These are phyloP conservation scores for Plecotus auritus DNA, from an alignment of 2,113 vertebrate genomes.

Conservation along the genomic window DNA sequence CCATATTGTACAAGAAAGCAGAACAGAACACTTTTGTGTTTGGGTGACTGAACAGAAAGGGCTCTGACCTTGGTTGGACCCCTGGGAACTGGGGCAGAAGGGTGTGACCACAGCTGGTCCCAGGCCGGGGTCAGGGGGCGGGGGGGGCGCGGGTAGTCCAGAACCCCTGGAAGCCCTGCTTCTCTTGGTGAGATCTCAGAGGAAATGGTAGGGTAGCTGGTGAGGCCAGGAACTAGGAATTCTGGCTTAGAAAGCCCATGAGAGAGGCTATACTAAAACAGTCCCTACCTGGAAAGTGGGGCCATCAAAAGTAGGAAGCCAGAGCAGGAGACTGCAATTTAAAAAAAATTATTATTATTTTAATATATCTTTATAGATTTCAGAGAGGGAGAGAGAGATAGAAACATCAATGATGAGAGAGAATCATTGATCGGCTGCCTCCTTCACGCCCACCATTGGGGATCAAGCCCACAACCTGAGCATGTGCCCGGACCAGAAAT, in stretches of 20 bases:
- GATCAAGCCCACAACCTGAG: no score
- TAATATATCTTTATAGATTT: no score
- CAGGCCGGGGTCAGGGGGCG: accelerated
- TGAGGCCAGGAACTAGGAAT: neutral
- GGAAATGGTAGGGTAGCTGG: neutral
- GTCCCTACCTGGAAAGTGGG: neutral
- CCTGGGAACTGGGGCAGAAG: neutral
- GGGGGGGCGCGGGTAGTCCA: neutral
- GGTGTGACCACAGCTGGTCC: neutral
- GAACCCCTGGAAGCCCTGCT: neutral
- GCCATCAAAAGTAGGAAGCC: neutral
- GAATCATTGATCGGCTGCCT: no score
- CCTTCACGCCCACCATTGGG: no score
- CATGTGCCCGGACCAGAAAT: no score
- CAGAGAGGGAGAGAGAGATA: no score
- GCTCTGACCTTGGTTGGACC: neutral
- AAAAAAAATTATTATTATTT: no score
- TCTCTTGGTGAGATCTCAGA: neutral
- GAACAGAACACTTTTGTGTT: neutral
- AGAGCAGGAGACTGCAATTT: neutral
- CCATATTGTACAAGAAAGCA: neutral
- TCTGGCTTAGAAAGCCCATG: neutral
- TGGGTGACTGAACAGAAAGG: neutral
- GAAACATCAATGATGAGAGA: no score
- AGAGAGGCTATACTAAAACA: neutral